Evolutionary conservation across 2,113 vertebrate species (phyloP), one percentile per base, ranked within the genome.

Genomic region (Toxotes chatareus): DNA sequence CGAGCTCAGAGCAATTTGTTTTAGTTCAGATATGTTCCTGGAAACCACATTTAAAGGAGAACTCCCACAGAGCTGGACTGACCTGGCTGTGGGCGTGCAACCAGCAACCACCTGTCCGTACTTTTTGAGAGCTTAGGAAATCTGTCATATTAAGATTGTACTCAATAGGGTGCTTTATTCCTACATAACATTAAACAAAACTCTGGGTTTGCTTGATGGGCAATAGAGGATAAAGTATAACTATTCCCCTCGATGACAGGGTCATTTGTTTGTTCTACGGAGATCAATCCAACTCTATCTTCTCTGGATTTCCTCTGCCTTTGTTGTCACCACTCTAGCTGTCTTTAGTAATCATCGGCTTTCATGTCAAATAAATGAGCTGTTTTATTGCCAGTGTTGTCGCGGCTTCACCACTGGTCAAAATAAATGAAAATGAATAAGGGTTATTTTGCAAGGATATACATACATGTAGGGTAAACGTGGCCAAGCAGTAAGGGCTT

Each of bases 291-390:
- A 75, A 63, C 86, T 88, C 90, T 73, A 84, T 91, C 80, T 89
- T 84, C 46, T 82, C 57, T 80, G 84, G 80, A 79, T 92, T 91
- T 92, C 84, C 89, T 86, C 73, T 64, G 60, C 86, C 82, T 87
- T 86, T 90, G 89, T 92, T 84, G 86, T 85, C 80, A 83, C 77
- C 87, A 79, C 88, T 84, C 56, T 7, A 85, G 83, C 89, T 92
- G 90, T 93, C 92, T 82, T 91, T 82, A 89, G 80, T 71, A 86
- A 93, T 91, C 91, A 92, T 91, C 72, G 78, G 86, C 87, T 88
- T 88, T 92, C 88, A 75, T 89, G 89, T 94, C 90, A 91, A 80
- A 91, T 88, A 88, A 92, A 92, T 90, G 82, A 89, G 75, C 82
- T 82, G 67, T 74, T 86, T 78, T 85, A 90, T 90, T 85, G 86